phyloP scores from a whole-genome alignment of 2,797 vertebrate genomes.

The Phyllotis vaccarum region DNA sequence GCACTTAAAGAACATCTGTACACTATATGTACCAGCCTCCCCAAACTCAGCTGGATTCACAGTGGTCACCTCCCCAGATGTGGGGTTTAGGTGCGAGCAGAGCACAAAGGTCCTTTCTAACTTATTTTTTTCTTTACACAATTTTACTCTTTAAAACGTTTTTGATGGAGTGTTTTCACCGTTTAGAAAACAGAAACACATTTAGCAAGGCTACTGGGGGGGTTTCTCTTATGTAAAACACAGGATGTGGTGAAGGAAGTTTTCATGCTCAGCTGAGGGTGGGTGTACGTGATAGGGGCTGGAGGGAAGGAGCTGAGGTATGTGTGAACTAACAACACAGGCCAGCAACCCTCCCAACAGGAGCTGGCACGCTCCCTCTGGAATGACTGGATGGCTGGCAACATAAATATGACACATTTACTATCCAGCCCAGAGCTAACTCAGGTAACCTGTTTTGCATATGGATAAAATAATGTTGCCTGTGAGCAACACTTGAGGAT shows the following conservation, averaged over 20 bases:
- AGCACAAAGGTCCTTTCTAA: not conserved
- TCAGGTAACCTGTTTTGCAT: not conserved
- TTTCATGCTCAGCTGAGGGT: rapidly evolving
- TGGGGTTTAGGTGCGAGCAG: too few relatives aligned
- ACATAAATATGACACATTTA: not conserved
- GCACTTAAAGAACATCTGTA: not conserved
- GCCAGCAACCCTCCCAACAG: not conserved
- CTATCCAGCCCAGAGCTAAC: not conserved
- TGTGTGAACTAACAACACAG: not conserved
- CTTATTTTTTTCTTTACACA: not conserved
- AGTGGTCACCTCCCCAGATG: not conserved
- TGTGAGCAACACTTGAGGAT: not conserved
- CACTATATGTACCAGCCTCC: rapidly evolving
- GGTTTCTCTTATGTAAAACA: constrained; percentile 36
- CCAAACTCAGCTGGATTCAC: not conserved
- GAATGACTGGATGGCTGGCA: not conserved
- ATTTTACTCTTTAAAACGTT: not conserved
- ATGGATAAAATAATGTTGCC: not conserved
- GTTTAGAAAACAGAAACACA: constrained; percentile 28
- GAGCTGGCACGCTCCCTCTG: not conserved
- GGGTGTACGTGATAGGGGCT: rapidly evolving
- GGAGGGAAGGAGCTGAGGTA: rapidly evolving
- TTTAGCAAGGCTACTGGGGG: not conserved
- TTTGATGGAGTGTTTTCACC: not conserved
- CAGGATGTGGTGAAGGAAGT: constrained; percentile 63